A percentile compares a stretch with the other conserved stretches of the same genome.
These are phyloP conservation scores for Anoura caudifer DNA, from an alignment of 2,113 vertebrate genomes.

Conservation along the genomic window DNA sequence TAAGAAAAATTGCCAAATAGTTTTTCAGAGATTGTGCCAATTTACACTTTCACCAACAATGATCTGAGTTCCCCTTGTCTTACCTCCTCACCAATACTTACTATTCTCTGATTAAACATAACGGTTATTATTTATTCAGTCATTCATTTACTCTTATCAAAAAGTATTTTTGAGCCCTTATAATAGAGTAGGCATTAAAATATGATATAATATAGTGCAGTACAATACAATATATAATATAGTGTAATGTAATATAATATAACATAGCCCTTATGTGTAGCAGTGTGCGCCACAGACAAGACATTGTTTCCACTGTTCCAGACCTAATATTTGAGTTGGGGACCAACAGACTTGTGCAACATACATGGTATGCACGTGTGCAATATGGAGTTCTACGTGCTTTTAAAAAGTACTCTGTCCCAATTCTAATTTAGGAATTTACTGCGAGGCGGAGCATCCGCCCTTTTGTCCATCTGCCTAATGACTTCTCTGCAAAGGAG, in stretches of 20 bases:
- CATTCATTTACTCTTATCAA: neutral
- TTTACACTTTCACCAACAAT: neutral
- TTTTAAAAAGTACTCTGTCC: neutral
- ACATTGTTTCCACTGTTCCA: neutral
- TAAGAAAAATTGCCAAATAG: neutral
- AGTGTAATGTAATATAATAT: neutral
- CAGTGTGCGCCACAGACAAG: neutral
- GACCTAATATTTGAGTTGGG: neutral
- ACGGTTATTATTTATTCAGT: neutral
- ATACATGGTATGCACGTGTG: neutral
- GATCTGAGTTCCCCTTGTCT: neutral
- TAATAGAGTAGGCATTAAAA: neutral
- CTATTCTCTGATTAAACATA: neutral
- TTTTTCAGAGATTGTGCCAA: neutral
- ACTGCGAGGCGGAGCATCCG: neutral
- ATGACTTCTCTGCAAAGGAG: neutral
- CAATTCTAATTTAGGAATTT: neutral
- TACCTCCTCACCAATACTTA: neutral
- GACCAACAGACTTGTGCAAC: neutral
- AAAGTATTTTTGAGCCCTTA: neutral
- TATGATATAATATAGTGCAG: neutral
- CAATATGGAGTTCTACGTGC: neutral
- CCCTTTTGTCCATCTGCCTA: neutral
- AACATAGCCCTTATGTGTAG: neutral
- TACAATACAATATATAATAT: neutral